These are phyloP conservation scores for Eupithecia dodoneata DNA, from an alignment of 2,888 invertebrate species.

Conservation along the genomic window DNA sequence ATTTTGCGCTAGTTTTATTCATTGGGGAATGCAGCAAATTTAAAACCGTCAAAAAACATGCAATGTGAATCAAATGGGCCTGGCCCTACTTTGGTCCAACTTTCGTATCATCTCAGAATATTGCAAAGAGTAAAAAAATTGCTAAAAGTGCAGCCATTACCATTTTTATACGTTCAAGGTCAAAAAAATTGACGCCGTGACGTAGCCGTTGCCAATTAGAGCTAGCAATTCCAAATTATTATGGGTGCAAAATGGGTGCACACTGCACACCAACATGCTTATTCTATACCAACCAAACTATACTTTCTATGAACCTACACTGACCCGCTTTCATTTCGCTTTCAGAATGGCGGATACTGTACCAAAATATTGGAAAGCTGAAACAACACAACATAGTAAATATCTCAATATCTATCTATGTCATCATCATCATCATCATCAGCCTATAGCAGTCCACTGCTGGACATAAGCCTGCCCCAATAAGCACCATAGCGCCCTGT, in stretches of 20 bases:
- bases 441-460: no score
- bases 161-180: neutral
- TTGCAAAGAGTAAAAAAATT: neutral
- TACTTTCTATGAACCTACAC: neutral
- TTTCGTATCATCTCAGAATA: neutral
- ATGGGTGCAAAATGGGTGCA: neutral
- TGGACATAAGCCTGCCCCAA: no score
- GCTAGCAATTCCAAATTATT: neutral
- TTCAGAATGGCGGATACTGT: no score
- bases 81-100: neutral
- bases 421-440: no score
- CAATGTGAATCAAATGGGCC: neutral
- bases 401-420: no score
- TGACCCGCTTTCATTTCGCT: neutral
- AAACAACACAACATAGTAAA: no score
- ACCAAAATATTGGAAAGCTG: no score
- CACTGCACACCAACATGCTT: neutral
- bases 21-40: neutral
- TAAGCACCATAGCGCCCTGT: no score
- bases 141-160: neutral
- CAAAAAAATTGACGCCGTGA: neutral
- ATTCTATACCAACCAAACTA: neutral
- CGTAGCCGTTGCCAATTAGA: neutral
- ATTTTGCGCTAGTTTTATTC: neutral
- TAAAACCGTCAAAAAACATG: neutral